These are phyloP conservation scores for Pseudochaenichthys georgianus DNA, from an alignment of 2,797 vertebrate species.

Conservation along the genomic window DNA sequence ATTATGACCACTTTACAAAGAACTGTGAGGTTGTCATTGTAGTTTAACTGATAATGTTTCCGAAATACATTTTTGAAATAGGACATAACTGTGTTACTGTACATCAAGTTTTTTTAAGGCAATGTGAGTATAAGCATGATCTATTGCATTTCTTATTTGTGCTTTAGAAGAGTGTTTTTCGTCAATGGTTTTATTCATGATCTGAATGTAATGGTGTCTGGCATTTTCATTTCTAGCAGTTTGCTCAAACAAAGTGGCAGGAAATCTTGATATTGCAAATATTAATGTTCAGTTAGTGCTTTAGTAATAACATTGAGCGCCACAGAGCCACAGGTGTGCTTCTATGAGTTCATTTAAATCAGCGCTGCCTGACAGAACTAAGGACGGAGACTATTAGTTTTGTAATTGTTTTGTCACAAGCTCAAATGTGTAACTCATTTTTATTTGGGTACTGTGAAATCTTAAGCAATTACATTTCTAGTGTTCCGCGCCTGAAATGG, in stretches of 20 bases:
- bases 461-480: neutral
- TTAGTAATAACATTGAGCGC: conserved; percentile 18
- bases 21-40: no score
- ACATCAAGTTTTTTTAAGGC: neutral
- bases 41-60: conserved; percentile 11
- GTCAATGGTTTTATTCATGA: conserved; percentile 9
- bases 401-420: conserved; percentile 20
- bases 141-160: neutral
- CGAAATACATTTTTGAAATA: conserved; percentile 58
- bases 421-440: neutral
- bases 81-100: conserved; percentile 7
- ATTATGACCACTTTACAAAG: no score
- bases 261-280: conserved; percentile 6
- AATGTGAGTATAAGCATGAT: neutral
- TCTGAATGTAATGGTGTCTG: conserved; percentile 7
- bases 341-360: conserved; percentile 32
- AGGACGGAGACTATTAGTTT: neutral
- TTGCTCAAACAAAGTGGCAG: conserved; percentile 16
- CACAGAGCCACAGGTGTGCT: conserved; percentile 32
- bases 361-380: conserved; percentile 8
- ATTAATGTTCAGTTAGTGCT: conserved; percentile 11
- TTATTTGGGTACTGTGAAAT: neutral
- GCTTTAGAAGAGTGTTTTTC: conserved; percentile 3
- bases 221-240: conserved; percentile 1
- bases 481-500: conserved; percentile 10